Percentiles rank a stretch among this genome's conserved stretches.
These are phyloP conservation scores for Geophilus truncorum DNA, from an alignment of 2,888 invertebrate species.

Conservation along the genomic window DNA sequence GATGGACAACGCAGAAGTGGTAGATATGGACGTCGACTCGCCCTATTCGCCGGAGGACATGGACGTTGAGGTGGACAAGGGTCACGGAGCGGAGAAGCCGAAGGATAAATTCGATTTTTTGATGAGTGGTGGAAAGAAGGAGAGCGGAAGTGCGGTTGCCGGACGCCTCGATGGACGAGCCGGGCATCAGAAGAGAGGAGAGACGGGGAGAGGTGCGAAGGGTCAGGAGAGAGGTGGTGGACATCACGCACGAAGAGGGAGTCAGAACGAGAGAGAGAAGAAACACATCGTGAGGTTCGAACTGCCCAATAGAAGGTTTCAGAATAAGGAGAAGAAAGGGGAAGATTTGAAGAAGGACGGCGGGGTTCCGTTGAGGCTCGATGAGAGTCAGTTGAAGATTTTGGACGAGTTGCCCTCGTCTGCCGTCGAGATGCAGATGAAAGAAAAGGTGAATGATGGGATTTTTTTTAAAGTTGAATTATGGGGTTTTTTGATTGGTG, in stretches of 20 bases:
- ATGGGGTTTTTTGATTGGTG: no score
- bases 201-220: not conserved
- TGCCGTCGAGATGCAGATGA: constrained; percentile 88
- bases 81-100: not conserved
- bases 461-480: no score
- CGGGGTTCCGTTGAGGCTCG: constrained; percentile 66
- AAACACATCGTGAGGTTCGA: constrained; percentile 40
- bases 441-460: constrained; percentile 91
- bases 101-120: constrained; percentile 36
- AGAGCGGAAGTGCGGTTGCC: not conserved
- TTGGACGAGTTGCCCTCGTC: constrained; percentile 86
- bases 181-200: not conserved
- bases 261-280: constrained; percentile 27
- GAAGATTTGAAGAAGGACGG: constrained; percentile 52
- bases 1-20: constrained; percentile 51
- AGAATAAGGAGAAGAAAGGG: constrained; percentile 36
- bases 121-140: constrained; percentile 22
- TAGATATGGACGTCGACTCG: constrained; percentile 68
- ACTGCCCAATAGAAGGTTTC: constrained; percentile 36
- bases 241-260: not conserved
- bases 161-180: not conserved
- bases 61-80: constrained; percentile 1
- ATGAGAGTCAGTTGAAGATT: constrained; percentile 74
- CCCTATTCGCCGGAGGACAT: constrained; percentile 57
- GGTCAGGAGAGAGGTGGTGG: not conserved